A percentile compares a stretch with the other conserved stretches of the same genome.
Evolutionary conservation across 2,888 invertebrate genomes (phyloP).

Genomic region (Scaptomyza polygonia): DNA sequence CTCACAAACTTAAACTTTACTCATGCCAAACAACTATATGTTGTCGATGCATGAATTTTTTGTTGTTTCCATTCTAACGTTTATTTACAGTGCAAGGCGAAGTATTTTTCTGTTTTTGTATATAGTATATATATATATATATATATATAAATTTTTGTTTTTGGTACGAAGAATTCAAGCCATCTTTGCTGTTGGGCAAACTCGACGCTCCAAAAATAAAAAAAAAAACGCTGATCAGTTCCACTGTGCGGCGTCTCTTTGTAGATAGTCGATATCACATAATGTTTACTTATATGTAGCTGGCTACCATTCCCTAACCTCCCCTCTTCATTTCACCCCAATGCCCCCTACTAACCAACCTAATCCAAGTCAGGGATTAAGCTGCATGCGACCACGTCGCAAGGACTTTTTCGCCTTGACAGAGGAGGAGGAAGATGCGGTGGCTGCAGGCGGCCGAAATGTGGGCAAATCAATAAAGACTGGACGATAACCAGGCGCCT

Average conservation of each 20-base stretch:
- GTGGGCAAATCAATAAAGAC: slow-evolving; percentile 87
- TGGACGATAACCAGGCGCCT: slow-evolving; percentile 77
- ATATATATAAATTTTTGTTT: neutral
- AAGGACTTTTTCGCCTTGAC: slow-evolving; percentile 14
- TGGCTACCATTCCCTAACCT: slow-evolving; percentile 9
- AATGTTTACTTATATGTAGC: slow-evolving; percentile 55
- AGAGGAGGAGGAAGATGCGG: slow-evolving; percentile 65
- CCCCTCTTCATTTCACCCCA: neutral
- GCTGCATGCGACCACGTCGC: slow-evolving; percentile 39
- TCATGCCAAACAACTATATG: slow-evolving; percentile 29
- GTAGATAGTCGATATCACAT: slow-evolving; percentile 65
- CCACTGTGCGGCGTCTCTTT: slow-evolving; percentile 28
- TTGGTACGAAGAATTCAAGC: slow-evolving; percentile 22
- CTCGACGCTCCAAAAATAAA: slow-evolving; percentile 1
- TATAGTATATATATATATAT: neutral
- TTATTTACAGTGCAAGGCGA: slow-evolving; percentile 62
- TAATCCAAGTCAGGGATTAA: slow-evolving; percentile 23
- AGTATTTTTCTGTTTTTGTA: slow-evolving; percentile 5
- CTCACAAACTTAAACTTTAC: slow-evolving; percentile 48
- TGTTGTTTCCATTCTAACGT: slow-evolving; percentile 33
- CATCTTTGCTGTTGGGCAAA: neutral
- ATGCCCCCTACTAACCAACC: neutral
- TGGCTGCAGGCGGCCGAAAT: slow-evolving; percentile 84
- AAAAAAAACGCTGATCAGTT: slow-evolving; percentile 16
- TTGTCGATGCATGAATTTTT: slow-evolving; percentile 25